Evolutionary conservation across 1,140 invertebrate genomes (phyloP), one percentile per base, ranked within the genome.

Genomic region (Trachymyrmex septentrionalis): DNA sequence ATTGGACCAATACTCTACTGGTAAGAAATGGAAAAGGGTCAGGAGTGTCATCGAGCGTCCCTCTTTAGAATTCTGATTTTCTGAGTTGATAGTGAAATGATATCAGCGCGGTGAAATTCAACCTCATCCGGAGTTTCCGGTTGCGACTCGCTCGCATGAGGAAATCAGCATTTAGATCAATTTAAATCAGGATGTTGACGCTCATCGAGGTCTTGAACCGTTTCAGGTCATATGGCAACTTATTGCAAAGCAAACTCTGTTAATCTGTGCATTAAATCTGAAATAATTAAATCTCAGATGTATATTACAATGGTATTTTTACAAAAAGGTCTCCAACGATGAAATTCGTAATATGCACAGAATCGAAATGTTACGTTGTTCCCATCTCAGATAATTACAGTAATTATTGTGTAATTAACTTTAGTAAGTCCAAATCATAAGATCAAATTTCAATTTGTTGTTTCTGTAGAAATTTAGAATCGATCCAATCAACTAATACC

Each of bases 1-100:
- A 90, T 91, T 90, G 86, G 76, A 73, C 90, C 89, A 91, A 91
- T 91, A 84, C 78, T 85, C 53, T 71, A 44, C 16, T 34, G 19
- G 24, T 67, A 64, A 55, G 80, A 66, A 77, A 86, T 53, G 75
- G 50, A 63, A 90, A 38, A 30, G 12, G 7, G 30, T 21, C 53
- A 72, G 50, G 67, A 88, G 77, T 88, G 84, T 90, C 90, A 84
- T 90, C 89, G 88, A 90, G 81, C 72, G 16, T 38, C 55, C 14
- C 88, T 85, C 81, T 87, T 89, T 82, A 77, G 69, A 77, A 55
- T 50, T 16, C 75, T 73, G 44, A 88, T 86, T 85, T 27, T 30
- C 59, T 30, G 9, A 24, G 16, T 91, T 80, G 82, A 90, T 91
- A 90, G 89, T 50, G 48, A 84, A 84, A 88, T 88, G 82, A 88